Percentiles rank a stretch among this genome's conserved stretches.
Evolutionary conservation across 1,140 invertebrate genomes (phyloP).

Genomic region (Drosophila mauritiana): DNA sequence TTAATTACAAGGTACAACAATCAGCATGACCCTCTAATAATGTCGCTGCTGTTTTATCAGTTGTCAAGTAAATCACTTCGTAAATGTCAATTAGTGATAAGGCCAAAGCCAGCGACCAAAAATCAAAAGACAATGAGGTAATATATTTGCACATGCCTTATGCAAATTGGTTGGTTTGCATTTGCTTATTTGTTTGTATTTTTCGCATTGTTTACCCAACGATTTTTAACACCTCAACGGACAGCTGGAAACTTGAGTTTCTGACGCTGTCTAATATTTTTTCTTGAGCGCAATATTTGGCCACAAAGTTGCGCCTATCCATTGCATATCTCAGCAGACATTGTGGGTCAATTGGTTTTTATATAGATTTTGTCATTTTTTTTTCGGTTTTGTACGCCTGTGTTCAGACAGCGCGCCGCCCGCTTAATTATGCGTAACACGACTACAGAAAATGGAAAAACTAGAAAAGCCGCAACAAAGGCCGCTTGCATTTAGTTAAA

Average conservation of each 20-base stretch:
- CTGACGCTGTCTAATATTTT: slow-evolving; percentile 20
- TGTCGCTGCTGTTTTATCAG: slow-evolving; percentile 29
- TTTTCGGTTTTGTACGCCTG: slow-evolving; percentile 29
- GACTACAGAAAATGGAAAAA: slow-evolving; percentile 27
- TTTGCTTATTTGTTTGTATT: slow-evolving; percentile 33
- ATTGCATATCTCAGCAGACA: not conserved
- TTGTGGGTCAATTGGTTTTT: slow-evolving; percentile 67
- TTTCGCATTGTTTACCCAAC: slow-evolving; percentile 37
- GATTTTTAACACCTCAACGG: slow-evolving; percentile 45
- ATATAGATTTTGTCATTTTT: slow-evolving; percentile 19
- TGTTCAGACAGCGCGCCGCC: slow-evolving; percentile 58
- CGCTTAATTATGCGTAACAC: slow-evolving; percentile 79
- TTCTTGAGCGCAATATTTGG: slow-evolving; percentile 13
- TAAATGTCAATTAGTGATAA: slow-evolving; percentile 62
- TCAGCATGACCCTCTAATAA: slow-evolving; percentile 15
- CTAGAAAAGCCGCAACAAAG: slow-evolving; percentile 48
- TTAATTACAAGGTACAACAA: slow-evolving; percentile 56
- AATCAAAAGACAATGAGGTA: slow-evolving; percentile 21
- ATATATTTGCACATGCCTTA: slow-evolving; percentile 39
- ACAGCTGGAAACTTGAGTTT: slow-evolving; percentile 17
- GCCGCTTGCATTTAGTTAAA: slow-evolving; percentile 45
- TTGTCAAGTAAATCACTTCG: slow-evolving; percentile 38
- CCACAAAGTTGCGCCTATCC: slow-evolving; percentile 22
- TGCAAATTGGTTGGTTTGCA: slow-evolving; percentile 38
- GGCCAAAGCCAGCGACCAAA: slow-evolving; percentile 32